These are phyloP conservation scores for Polymixis flavicincta DNA, from an alignment of 2,888 invertebrate genomes.

Conservation along the genomic window DNA sequence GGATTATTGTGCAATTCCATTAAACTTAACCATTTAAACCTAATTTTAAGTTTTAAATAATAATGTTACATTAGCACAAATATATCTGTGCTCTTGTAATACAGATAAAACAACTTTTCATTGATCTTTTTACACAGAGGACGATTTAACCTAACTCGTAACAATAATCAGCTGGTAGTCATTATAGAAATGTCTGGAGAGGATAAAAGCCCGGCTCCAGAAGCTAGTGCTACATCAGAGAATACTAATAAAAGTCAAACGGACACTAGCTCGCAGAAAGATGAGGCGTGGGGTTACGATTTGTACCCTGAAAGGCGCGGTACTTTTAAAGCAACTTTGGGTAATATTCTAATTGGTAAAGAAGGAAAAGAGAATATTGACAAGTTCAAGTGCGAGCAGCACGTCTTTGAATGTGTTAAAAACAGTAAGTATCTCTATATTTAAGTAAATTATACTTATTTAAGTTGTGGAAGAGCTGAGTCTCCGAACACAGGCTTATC, in stretches of 20 bases:
- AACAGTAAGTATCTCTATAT: constrained; percentile 89
- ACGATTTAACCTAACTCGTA: constrained; percentile 50
- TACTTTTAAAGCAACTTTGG: constrained; percentile 89
- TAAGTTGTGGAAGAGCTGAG: not conserved
- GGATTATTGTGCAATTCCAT: constrained; percentile 39
- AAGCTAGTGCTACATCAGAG: constrained; percentile 51
- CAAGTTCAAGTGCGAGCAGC: constrained; percentile 95
- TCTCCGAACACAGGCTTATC: not conserved
- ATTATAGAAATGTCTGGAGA: constrained; percentile 69
- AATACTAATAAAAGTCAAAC: constrained; percentile 52
- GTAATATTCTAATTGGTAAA: constrained; percentile 90
- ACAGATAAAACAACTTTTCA: constrained; percentile 27
- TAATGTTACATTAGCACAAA: not conserved
- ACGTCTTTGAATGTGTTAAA: constrained; percentile 94
- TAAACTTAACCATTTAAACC: not conserved
- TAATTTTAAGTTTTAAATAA: not conserved
- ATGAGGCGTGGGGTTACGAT: constrained; percentile 93
- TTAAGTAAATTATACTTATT: not conserved
- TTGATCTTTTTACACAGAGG: constrained; percentile 23
- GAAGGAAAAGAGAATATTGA: constrained; percentile 93
- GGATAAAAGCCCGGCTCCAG: constrained; percentile 49
- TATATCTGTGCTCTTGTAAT: not conserved
- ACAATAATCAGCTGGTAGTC: constrained; percentile 16
- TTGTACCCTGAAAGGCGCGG: constrained; percentile 95
- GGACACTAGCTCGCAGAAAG: constrained; percentile 64